phyloP scores from a whole-genome alignment of 2,888 invertebrate species.

The Andrena minutula region DNA sequence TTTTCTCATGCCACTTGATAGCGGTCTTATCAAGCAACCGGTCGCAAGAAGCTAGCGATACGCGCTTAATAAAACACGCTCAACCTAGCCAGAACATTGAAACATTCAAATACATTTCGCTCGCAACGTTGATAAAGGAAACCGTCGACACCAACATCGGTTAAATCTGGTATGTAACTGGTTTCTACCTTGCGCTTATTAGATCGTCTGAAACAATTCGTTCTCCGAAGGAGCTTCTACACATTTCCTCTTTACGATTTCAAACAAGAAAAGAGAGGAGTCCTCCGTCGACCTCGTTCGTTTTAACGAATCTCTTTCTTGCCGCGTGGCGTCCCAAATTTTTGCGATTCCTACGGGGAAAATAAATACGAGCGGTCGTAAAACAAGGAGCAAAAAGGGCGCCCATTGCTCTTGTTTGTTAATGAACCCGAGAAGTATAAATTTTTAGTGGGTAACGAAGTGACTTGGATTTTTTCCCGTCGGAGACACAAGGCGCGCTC shows the following conservation, averaged over 20 bases:
- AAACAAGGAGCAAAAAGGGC: neutral
- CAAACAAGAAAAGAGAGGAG: neutral
- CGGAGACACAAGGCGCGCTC: constrained; percentile 60
- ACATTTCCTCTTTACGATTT: neutral
- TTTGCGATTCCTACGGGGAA: constrained; percentile 15
- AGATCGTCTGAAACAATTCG: neutral
- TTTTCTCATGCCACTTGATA: constrained; percentile 49
- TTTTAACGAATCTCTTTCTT: neutral
- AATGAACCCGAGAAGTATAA: constrained; percentile 56
- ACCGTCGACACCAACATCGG: constrained; percentile 29
- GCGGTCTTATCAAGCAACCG: constrained; percentile 38
- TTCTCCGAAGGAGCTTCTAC: no score
- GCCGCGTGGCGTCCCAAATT: neutral
- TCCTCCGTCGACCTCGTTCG: neutral
- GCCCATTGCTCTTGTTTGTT: constrained; percentile 25
- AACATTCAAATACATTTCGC: constrained; percentile 21
- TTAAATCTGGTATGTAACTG: constrained; percentile 20
- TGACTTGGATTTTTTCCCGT: constrained; percentile 58
- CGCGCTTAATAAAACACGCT: constrained; percentile 37
- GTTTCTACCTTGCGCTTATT: neutral
- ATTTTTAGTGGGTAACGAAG: constrained; percentile 60
- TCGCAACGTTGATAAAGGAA: constrained; percentile 6
- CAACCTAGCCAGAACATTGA: constrained; percentile 6
- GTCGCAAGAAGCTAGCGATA: constrained; percentile 37
- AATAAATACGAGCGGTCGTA: neutral